Evolutionary conservation across 2,113 vertebrate genomes (phyloP), one percentile per base, ranked within the genome.

Genomic region (Addax nasomaculatus): DNA sequence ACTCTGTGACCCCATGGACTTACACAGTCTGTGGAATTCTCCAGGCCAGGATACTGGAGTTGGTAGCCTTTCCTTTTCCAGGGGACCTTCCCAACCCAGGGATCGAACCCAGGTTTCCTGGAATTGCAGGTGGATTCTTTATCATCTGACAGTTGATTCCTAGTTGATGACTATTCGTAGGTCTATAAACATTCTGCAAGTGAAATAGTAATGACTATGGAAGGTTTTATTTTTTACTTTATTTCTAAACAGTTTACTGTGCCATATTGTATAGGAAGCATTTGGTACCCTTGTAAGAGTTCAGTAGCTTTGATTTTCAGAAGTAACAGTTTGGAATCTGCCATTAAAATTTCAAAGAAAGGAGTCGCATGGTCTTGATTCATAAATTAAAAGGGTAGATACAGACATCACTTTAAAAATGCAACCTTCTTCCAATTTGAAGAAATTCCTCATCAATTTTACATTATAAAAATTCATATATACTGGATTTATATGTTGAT

Each of bases 361-460:
- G 36, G 29, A 83, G 14, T 58, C 11, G 2, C 76, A 15, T 89
- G 51, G 39, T 76, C 89, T 93, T 70, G 29, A 25, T 51, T 29
- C 23, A 43, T 27, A 90, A 53, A 11, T 51, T 55, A 49, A 36
- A 51, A 94, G 64, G 36, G 45, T 9, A 83, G n/a, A 55, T 85
- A 43, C 3, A 93, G 43, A 5, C 94, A 16, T 79, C 27, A 43
- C 36, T 90, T 92, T 86, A 70, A 90, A 96, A 93, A 90, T 79
- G 4, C 7, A 64, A 3, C 49, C 9, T 16, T 53, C 84, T 93
- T 73, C 90, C 80, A 25, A 92, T 81, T 91, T 43, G 78, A 93
- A 96, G 76, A 96, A 85, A 76, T 90, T 55, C 60, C 29, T 94
- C 9, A 76, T 78, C 51, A 94, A 14, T 90, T 85, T 97, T 39